Evolutionary conservation across 2,113 vertebrate genomes (phyloP), one percentile per base, ranked within the genome.

Genomic region (Mus pahari): DNA sequence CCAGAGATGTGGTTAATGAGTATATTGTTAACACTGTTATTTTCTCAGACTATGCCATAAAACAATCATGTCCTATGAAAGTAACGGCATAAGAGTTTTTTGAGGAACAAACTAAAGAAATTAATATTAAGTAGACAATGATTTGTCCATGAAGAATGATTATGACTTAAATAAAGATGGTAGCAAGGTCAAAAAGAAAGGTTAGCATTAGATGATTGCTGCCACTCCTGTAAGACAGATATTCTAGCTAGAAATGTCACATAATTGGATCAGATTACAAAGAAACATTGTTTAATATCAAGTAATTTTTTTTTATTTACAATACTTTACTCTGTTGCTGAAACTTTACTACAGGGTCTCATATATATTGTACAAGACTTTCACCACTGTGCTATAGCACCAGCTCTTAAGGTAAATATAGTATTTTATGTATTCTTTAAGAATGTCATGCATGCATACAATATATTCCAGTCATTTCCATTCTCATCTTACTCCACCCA

Each of bases 1-100:
- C 28, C 83, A 60, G 87, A 87, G 84, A 50, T 81, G 7, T 95
- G 45, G 8, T 82, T 96, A 93, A 62, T 66, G 42, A 86, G 26
- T 92, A 58, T 93, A 73, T 62, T 91, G 22, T 96, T 48, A 96
- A 89, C 33, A 90, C 58, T 42, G 33, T 86, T 95, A 90, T 91
- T 94, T 92, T 94, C 81, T 11, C 60, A 53, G 58, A 91, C 92
- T 92, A 17, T 71, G 19, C 68, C 28, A 64, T 90, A 66, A 22
- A 96, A 90, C 83, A 94, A 31, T 90, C 90, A n/a, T 4, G 50
- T 90, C 88, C 95, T 64, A 48, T 75, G 77, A 93, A 87, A 94
- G 58, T 62, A 79, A 10, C 53, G 28, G 33, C 70, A 22, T 93
- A 82, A 86, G 94, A 11, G 4, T 45, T 45, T 74, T 95, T 91